Evolutionary conservation across 2,113 vertebrate species (phyloP).

Genomic region (Corapipo altera): DNA sequence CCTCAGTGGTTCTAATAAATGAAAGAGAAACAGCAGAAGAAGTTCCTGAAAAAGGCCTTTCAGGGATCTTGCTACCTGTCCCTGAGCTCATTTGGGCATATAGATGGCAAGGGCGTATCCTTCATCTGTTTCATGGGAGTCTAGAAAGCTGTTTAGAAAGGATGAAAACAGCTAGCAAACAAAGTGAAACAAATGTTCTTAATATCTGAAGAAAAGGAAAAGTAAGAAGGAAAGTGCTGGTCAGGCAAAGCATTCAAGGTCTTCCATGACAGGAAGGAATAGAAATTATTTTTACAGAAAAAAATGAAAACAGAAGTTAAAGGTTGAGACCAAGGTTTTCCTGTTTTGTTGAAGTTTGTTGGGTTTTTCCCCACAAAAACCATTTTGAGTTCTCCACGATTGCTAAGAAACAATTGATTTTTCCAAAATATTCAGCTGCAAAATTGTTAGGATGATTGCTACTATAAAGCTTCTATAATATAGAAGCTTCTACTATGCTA

Average conservation of each 20-base stretch:
- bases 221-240: neutral
- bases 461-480: neutral
- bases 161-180: neutral
- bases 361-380: neutral
- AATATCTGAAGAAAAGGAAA: neutral
- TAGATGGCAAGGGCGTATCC: neutral
- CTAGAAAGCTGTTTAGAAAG: neutral
- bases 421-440: neutral
- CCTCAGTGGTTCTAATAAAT: neutral
- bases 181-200: neutral
- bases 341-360: neutral
- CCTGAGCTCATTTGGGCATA: neutral
- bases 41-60: neutral
- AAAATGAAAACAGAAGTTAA: neutral
- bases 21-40: neutral
- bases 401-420: neutral
- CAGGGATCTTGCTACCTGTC: neutral
- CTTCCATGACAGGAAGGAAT: neutral
- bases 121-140: neutral
- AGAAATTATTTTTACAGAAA: neutral
- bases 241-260: neutral
- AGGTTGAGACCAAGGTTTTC: neutral
- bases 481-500: neutral
- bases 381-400: neutral
- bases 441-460: neutral